Evolutionary conservation across 2,113 vertebrate species (phyloP).

Genomic region (Podarcis muralis): DNA sequence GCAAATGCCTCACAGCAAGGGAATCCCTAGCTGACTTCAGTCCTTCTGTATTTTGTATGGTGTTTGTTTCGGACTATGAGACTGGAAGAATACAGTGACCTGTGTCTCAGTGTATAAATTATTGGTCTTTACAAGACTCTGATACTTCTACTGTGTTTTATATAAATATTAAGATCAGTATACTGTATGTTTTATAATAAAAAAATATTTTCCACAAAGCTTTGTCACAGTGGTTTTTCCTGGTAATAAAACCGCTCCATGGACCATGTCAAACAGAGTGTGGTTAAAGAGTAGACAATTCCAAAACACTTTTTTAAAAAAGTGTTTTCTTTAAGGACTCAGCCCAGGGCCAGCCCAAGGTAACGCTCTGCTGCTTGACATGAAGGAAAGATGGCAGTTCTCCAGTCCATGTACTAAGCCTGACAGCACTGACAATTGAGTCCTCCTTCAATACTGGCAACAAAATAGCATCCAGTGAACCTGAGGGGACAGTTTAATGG

Average conservation of each 20-base stretch:
- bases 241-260: neutral
- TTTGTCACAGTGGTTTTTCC: constrained; percentile 25
- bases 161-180: constrained; percentile 78
- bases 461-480: too few species aligned
- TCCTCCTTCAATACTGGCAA: too few species aligned
- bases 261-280: neutral
- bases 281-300: neutral
- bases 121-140: constrained; percentile 87
- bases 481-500: too few species aligned
- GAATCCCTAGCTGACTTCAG: constrained; percentile 42
- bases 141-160: constrained; percentile 74
- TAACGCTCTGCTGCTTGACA: too few species aligned
- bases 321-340: neutral
- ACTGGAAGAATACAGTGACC: constrained; percentile 57
- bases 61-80: constrained; percentile 76
- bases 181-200: constrained; percentile 82
- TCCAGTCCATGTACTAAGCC: too few species aligned
- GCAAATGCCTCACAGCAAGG: constrained; percentile 46
- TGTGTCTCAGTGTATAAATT: constrained; percentile 84
- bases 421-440: too few species aligned
- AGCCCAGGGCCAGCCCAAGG: too few species aligned
- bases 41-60: constrained; percentile 67
- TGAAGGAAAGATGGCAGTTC: too few species aligned
- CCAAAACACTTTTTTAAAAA: too few species aligned
- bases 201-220: constrained; percentile 73